Evolutionary conservation across 2,888 invertebrate genomes (phyloP).

Genomic region (Cybosia mesomella): DNA sequence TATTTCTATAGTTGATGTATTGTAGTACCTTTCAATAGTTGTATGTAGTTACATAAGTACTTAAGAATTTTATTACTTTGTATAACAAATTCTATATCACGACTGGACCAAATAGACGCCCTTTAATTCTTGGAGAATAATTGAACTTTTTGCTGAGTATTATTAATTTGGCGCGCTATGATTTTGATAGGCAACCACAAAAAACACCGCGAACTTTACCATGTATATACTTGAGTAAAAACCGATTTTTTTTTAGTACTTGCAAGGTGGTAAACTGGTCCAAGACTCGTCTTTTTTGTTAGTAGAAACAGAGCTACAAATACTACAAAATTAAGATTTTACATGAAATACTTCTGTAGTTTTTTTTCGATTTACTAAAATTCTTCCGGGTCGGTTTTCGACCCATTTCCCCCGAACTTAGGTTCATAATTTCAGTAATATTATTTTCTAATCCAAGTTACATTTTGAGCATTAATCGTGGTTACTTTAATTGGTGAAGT

Average conservation of each 20-base stretch:
- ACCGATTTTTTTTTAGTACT: neutral
- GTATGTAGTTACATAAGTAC: neutral
- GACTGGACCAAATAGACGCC: slow-evolving; percentile 18
- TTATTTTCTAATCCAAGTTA: neutral
- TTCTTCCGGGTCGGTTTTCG: neutral
- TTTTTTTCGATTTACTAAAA: neutral
- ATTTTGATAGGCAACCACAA: neutral
- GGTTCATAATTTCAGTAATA: neutral
- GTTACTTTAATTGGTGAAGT: neutral
- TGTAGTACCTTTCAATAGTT: neutral
- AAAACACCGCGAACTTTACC: neutral
- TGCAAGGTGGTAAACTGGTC: neutral
- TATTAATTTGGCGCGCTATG: slow-evolving; percentile 12
- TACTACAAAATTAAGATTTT: neutral
- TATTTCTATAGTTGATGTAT: too few relatives aligned
- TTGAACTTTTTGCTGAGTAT: slow-evolving; percentile 14
- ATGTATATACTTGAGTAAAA: neutral
- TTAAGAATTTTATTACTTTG: slow-evolving; percentile 2
- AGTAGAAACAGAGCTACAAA: neutral
- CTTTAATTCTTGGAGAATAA: slow-evolving; percentile 10
- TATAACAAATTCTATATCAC: slow-evolving; percentile 15
- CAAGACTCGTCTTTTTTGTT: neutral
- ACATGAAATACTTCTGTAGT: neutral
- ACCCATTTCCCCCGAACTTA: neutral
- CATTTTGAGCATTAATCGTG: neutral